phyloP scores from a whole-genome alignment of 2,888 invertebrate genomes.

The Synanthedon vespiformis region DNA sequence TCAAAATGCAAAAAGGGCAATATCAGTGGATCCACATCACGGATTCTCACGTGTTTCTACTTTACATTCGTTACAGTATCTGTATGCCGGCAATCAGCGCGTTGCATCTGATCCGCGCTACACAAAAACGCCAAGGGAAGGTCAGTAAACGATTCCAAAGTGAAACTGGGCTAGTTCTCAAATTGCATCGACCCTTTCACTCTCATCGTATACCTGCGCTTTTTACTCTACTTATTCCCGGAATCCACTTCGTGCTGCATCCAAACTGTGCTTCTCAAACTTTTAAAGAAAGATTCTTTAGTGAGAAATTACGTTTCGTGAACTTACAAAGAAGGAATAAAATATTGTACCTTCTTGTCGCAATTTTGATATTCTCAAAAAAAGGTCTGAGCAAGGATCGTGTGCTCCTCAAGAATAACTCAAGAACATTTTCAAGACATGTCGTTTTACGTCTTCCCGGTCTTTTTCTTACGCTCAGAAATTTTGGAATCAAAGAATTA shows the following conservation, averaged over 20 bases:
- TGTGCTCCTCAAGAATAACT: too few relatives aligned
- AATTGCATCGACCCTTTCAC: conserved; percentile 70
- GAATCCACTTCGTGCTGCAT: conserved; percentile 37
- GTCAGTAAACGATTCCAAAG: conserved; percentile 41
- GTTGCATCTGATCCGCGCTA: conserved; percentile 43
- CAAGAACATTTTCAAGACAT: too few relatives aligned
- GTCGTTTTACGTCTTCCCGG: too few relatives aligned
- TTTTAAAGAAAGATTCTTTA: conserved; percentile 6
- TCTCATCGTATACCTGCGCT: conserved; percentile 66
- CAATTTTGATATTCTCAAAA: too few relatives aligned
- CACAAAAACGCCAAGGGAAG: conserved; percentile 46
- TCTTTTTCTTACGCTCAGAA: too few relatives aligned
- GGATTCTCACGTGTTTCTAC: conserved; percentile 63
- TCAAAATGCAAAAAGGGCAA: too few relatives aligned
- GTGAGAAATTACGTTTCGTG: too few relatives aligned
- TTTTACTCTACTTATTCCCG: conserved; percentile 48
- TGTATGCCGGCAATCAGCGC: conserved; percentile 20
- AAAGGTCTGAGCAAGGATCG: too few relatives aligned
- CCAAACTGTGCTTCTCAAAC: conserved; percentile 33
- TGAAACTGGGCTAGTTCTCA: conserved; percentile 61
- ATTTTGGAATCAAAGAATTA: too few relatives aligned
- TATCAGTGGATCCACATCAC: conserved; percentile 4
- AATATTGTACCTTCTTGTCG: too few relatives aligned
- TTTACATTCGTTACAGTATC: conserved; percentile 44
- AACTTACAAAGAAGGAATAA: too few relatives aligned